Conservation (phyloP, 2,113 vertebrate genomes). For the Hipposideros armiger region DNA sequence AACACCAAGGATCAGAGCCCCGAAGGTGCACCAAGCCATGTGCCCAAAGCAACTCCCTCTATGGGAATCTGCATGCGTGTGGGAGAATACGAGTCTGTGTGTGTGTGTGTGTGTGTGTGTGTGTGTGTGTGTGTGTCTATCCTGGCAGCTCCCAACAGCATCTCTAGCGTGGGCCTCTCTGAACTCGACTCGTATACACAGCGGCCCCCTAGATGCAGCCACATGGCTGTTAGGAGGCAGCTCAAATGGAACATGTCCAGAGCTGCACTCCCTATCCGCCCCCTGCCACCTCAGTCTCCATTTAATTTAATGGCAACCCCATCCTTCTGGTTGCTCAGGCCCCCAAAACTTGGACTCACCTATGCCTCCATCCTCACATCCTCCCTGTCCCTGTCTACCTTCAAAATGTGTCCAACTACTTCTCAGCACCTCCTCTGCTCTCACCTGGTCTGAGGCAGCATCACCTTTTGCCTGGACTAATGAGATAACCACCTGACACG, state of each 20-base stretch:
- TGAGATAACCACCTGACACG: neutral
- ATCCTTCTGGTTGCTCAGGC: neutral
- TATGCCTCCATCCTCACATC: fast-evolving
- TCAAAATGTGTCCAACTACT: neutral
- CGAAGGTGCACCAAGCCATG: neutral
- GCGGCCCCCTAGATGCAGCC: neutral
- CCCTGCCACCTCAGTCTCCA: neutral
- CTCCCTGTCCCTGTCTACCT: neutral
- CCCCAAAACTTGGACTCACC: neutral
- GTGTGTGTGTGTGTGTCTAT: neutral
- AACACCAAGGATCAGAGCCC: neutral
- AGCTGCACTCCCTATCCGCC: neutral
- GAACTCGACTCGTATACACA: neutral
- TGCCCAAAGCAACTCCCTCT: neutral
- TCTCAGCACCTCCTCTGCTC: neutral
- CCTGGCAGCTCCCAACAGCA: neutral
- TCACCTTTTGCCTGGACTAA: neutral
- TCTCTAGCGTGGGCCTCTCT: neutral
- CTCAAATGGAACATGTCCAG: neutral
- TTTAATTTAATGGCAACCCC: neutral
- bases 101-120: neutral
- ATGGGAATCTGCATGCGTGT: neutral
- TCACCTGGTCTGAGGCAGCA: neutral
- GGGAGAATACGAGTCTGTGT: neutral
- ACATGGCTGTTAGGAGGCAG: neutral